Percentiles rank a stretch among this genome's conserved stretches.
Evolutionary conservation across 2,113 vertebrate species (phyloP).

Genomic region (Triplophysa dalaica): DNA sequence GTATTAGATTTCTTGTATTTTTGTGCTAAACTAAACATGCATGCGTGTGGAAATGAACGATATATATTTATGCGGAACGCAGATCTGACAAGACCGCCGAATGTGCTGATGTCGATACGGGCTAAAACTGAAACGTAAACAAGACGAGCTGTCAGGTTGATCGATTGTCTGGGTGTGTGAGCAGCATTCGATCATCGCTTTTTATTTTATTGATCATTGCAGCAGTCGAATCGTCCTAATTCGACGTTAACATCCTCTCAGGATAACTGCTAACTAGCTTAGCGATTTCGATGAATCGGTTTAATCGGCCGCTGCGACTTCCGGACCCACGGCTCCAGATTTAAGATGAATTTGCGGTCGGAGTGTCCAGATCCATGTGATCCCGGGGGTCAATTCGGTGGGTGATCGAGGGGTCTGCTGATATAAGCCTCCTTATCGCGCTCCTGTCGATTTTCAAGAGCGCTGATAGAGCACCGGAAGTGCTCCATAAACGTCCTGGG

Average conservation of each 20-base stretch:
- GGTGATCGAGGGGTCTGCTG: not conserved
- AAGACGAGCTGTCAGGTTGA: not conserved
- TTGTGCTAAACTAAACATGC: not conserved
- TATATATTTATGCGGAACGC: not conserved
- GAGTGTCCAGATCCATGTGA: not conserved
- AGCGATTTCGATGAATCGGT: not conserved
- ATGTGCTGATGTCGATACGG: constrained; percentile 1
- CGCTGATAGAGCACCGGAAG: constrained; percentile 38
- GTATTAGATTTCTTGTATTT: not conserved
- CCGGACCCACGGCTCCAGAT: not conserved
- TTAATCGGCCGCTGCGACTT: not conserved
- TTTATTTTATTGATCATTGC: constrained; percentile 14
- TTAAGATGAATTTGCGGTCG: not conserved
- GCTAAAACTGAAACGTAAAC: constrained; percentile 19
- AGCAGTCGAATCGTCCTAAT: not conserved
- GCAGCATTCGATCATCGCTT: not conserved
- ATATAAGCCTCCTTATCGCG: constrained; percentile 27
- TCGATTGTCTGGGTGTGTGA: not conserved
- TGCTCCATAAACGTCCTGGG: not conserved
- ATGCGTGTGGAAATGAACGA: not conserved
- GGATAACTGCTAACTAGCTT: constrained; percentile 16
- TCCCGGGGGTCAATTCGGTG: not conserved
- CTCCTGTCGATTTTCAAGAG: constrained; percentile 6
- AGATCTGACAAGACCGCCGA: constrained; percentile 4
- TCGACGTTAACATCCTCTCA: not conserved